Conservation (phyloP, 1,140 invertebrate species). For the Drosophila lacteicornis region DNA sequence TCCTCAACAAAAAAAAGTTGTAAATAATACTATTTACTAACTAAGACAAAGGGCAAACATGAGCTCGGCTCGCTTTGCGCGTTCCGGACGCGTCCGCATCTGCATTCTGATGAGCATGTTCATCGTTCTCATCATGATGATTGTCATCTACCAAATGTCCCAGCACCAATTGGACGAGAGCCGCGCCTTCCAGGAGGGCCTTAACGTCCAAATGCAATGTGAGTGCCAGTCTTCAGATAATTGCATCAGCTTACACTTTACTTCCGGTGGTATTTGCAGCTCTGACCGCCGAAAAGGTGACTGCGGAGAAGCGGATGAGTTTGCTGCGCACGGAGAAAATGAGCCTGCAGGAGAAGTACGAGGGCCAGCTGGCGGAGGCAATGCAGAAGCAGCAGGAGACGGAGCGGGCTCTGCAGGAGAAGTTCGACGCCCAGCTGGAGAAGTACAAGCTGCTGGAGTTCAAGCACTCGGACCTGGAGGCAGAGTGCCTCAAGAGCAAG, state of each 20-base stretch:
- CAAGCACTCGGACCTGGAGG: constrained; percentile 65
- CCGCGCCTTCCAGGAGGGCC: constrained; percentile 85
- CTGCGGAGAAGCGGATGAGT: constrained; percentile 85
- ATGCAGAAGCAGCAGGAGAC: constrained; percentile 84
- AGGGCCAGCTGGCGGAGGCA: constrained; percentile 84
- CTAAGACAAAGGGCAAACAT: constrained; percentile 43
- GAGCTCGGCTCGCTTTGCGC: constrained; percentile 86
- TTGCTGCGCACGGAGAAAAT: constrained; percentile 85
- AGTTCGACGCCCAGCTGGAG: constrained; percentile 85
- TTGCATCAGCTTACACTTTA: not conserved
- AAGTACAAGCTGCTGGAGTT: constrained; percentile 85
- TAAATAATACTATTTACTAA: constrained; percentile 16
- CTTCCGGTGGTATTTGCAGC: constrained; percentile 40
- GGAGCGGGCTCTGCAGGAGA: constrained; percentile 79
- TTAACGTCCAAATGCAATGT: constrained; percentile 86
- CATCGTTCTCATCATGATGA: constrained; percentile 85
- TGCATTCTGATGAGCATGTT: constrained; percentile 85
- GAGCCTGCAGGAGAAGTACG: constrained; percentile 80
- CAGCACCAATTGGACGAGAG: constrained; percentile 85
- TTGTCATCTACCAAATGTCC: constrained; percentile 86
- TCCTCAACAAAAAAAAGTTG: constrained; percentile 25
- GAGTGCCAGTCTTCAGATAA: constrained; percentile 23
- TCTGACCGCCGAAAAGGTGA: constrained; percentile 83
- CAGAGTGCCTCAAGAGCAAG: constrained; percentile 64
- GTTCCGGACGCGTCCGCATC: constrained; percentile 85